These are phyloP conservation scores for Gymnothorax reevesii DNA, from an alignment of 2,797 vertebrate species.

Conservation along the genomic window DNA sequence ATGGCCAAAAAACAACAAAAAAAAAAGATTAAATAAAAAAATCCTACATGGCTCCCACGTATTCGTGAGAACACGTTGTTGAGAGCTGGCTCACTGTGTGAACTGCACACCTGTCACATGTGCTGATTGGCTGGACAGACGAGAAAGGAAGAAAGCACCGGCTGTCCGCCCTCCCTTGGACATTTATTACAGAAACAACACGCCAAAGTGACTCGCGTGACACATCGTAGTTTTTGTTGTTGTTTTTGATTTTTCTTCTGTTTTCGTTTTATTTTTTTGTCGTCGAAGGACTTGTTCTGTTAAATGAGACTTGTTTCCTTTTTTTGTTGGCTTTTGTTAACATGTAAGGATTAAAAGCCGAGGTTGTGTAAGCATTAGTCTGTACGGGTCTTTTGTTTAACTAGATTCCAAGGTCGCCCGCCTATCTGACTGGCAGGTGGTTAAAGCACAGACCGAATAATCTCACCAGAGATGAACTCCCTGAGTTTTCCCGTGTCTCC, in stretches of 20 bases:
- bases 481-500: background rate
- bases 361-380: constrained; percentile 29
- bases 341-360: constrained; percentile 40
- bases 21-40: background rate
- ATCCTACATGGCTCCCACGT: background rate
- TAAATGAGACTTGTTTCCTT: background rate
- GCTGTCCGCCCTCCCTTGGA: background rate
- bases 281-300: constrained; percentile 24
- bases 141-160: background rate
- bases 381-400: background rate
- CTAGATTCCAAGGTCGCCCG: background rate
- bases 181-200: background rate
- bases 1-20: background rate
- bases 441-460: background rate
- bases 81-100: background rate
- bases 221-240: background rate
- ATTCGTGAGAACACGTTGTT: background rate
- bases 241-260: constrained; percentile 11
- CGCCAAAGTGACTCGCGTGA: constrained; percentile 1
- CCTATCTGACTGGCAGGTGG: background rate
- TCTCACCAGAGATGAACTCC: background rate
- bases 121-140: background rate
- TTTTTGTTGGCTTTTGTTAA: constrained; percentile 24
- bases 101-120: background rate
- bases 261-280: constrained; percentile 17